These are phyloP conservation scores for Gerris lacustris DNA, from an alignment of 2,888 invertebrate genomes.

Conservation along the genomic window DNA sequence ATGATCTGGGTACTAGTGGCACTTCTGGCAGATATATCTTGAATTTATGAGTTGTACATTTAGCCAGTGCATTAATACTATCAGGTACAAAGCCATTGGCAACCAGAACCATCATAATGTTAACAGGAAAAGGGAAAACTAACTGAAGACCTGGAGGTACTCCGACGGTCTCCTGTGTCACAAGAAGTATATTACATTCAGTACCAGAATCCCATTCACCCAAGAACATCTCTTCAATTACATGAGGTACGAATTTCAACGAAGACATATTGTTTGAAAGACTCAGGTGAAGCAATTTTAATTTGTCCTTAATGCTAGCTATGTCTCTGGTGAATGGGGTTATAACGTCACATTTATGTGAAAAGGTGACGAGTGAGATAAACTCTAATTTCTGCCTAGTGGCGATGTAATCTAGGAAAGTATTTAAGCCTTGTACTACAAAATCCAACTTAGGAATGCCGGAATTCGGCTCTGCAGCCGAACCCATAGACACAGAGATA, in stretches of 20 bases:
- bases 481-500: constrained; percentile 60
- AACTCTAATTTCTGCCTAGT: constrained; percentile 56
- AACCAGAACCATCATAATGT: constrained; percentile 6
- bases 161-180: constrained; percentile 11
- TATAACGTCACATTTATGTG: constrained; percentile 48
- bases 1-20: constrained; percentile 37
- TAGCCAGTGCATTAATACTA: constrained; percentile 10
- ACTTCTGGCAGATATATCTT: constrained; percentile 43
- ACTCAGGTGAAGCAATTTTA: constrained; percentile 64
- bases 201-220: constrained; percentile 84
- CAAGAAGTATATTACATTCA: constrained; percentile 58
- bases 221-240: constrained; percentile 63
- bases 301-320: constrained; percentile 59
- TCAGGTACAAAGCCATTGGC: constrained; percentile 4
- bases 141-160: constrained; percentile 6
- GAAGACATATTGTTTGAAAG: constrained; percentile 72
- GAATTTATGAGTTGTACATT: constrained; percentile 19
- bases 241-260: constrained; percentile 64
- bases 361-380: constrained; percentile 52
- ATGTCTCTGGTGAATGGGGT: constrained; percentile 83
- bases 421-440: constrained; percentile 52
- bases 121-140: constrained; percentile 4
- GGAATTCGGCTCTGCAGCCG: constrained; percentile 42
- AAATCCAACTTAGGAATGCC: constrained; percentile 46
- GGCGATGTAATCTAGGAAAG: constrained; percentile 52